A percentile compares a stretch with the other conserved stretches of the same genome.
Conservation (phyloP, 2,888 invertebrate species). For the Eupithecia exiguata region DNA sequence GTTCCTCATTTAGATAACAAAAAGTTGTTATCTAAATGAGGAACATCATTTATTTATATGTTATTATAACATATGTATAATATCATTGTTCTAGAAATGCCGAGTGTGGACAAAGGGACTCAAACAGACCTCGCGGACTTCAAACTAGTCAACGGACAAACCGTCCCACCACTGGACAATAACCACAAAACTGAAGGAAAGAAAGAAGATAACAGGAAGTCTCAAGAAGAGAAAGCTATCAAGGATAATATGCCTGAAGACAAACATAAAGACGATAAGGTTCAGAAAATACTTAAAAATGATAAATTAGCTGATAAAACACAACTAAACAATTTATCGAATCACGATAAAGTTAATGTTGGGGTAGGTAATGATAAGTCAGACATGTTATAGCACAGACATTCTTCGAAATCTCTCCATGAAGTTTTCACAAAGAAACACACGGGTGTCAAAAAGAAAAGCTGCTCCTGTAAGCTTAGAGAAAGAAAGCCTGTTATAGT, state of each 20-base stretch:
- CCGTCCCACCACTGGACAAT: constrained; percentile 45
- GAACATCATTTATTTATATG: too few relatives aligned
- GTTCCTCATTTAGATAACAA: too few relatives aligned
- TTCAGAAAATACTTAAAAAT: constrained; percentile 36
- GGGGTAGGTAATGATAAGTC: constrained; percentile 57
- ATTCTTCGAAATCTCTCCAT: constrained; percentile 68
- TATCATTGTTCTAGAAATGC: constrained; percentile 57
- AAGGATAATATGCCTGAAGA: constrained; percentile 44
- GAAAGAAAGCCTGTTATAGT: constrained; percentile 73
- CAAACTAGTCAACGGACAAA: constrained; percentile 68
- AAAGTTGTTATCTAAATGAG: neutral
- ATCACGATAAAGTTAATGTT: constrained; percentile 29
- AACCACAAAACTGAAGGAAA: constrained; percentile 22
- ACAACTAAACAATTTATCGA: constrained; percentile 51
- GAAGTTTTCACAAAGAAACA: constrained; percentile 64
- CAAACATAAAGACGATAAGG: constrained; percentile 10
- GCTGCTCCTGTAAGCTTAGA: constrained; percentile 74
- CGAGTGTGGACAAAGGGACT: constrained; percentile 68
- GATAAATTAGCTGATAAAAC: constrained; percentile 49
- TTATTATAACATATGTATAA: too few relatives aligned
- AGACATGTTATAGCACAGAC: constrained; percentile 75
- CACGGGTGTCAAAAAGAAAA: constrained; percentile 66
- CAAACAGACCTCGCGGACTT: constrained; percentile 73
- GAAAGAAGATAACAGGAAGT: neutral
- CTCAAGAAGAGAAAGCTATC: constrained; percentile 6